phyloP scores from a whole-genome alignment of 2,113 vertebrate genomes.

The Centropristis striata region DNA sequence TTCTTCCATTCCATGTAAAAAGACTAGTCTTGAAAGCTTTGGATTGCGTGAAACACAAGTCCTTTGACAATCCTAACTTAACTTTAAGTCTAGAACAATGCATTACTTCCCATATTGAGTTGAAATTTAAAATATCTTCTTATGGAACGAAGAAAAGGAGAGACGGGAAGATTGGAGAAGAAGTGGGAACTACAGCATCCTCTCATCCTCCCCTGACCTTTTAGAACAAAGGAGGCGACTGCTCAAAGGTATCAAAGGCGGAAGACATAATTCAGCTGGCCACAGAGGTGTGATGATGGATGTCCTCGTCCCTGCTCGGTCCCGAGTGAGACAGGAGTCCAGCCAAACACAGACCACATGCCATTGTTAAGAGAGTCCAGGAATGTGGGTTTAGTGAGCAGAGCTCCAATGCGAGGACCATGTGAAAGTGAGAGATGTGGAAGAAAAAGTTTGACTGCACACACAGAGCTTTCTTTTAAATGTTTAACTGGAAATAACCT shows the following conservation, averaged over 20 bases:
- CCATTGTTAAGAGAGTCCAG: conserved; percentile 48
- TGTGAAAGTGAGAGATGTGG: conserved; percentile 27
- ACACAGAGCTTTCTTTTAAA: conserved; percentile 20
- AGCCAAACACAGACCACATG: conserved; percentile 55
- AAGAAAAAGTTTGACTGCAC: conserved; percentile 21
- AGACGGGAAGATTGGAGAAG: not conserved
- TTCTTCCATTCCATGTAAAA: conserved; percentile 49
- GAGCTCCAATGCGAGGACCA: conserved; percentile 8
- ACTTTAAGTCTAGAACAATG: not conserved
- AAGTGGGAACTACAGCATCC: not conserved
- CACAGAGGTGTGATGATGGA: conserved; percentile 62
- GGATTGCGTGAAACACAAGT: not conserved
- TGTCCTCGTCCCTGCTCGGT: conserved; percentile 32
- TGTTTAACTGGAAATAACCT: not conserved
- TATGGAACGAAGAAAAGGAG: no score
- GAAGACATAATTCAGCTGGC: conserved; percentile 45
- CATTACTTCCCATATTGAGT: not conserved
- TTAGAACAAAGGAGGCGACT: conserved; percentile 21
- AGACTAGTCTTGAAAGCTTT: conserved; percentile 21
- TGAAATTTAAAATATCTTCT: not conserved
- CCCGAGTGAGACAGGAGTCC: conserved; percentile 21
- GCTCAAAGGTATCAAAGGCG: conserved; percentile 48
- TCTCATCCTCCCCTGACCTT: conserved; percentile 16
- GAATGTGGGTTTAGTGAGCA: conserved; percentile 42
- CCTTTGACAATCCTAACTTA: no score